These are phyloP conservation scores for Acronicta leporina DNA, from an alignment of 2,888 invertebrate species.

Conservation along the genomic window DNA sequence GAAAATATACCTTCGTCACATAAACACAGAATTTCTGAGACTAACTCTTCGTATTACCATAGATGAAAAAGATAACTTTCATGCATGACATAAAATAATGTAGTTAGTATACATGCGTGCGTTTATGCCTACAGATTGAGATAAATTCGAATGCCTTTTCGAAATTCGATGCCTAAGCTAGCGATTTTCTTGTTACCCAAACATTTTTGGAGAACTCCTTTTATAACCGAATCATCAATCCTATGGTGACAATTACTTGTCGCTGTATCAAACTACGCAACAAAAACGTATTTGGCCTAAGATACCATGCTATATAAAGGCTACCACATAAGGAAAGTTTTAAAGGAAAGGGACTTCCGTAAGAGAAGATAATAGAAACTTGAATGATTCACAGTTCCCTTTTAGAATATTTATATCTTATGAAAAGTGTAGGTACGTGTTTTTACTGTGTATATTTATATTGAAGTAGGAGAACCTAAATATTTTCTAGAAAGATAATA, in stretches of 20 bases:
- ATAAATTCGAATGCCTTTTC: too few relatives aligned
- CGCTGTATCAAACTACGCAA: slow-evolving; percentile 18
- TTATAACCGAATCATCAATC: slow-evolving; percentile 24
- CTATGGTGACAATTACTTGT: slow-evolving; percentile 24
- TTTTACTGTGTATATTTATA: too few relatives aligned
- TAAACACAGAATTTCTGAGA: too few relatives aligned
- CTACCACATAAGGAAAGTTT: slow-evolving; percentile 25
- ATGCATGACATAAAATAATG: too few relatives aligned
- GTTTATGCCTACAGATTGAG: too few relatives aligned
- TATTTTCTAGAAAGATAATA: background rate
- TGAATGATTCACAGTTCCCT: slow-evolving; percentile 18
- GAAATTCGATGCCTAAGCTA: too few relatives aligned
- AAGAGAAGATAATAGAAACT: slow-evolving; percentile 26
- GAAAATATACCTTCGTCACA: too few relatives aligned
- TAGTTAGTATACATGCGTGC: too few relatives aligned
- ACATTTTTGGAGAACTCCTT: slow-evolving; percentile 15
- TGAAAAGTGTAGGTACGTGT: background rate
- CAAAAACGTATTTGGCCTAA: slow-evolving; percentile 18
- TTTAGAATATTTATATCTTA: slow-evolving; percentile 1
- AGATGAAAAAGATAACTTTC: too few relatives aligned
- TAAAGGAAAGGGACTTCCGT: slow-evolving; percentile 49
- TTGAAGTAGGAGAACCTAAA: too few relatives aligned
- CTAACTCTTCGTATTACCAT: too few relatives aligned
- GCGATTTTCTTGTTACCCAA: background rate
- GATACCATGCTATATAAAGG: slow-evolving; percentile 17